Conservation (phyloP, 2,888 invertebrate genomes). For the Odontocerum albicorne region DNA sequence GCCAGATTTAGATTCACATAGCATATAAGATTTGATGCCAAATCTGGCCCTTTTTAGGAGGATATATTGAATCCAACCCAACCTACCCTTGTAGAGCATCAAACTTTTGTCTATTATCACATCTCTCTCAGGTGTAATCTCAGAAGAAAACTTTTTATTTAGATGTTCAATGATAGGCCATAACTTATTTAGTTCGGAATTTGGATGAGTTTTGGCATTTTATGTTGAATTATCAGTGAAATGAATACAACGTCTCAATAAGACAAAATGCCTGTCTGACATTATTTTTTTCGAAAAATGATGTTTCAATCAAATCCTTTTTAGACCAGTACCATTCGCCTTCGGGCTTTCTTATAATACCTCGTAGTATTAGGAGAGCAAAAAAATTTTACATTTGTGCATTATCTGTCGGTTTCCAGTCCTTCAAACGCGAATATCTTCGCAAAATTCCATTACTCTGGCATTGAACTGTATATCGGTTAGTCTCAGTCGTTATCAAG, state of each 20-base stretch:
- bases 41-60: slow-evolving; percentile 40
- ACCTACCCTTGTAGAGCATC: slow-evolving; percentile 39
- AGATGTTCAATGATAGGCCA: slow-evolving; percentile 33
- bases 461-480: background rate
- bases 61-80: slow-evolving; percentile 41
- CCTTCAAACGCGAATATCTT: no score
- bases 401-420: no score
- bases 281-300: slow-evolving; percentile 23
- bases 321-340: slow-evolving; percentile 33
- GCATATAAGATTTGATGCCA: slow-evolving; percentile 40
- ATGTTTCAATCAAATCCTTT: slow-evolving; percentile 14
- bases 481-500: slow-evolving; percentile 1
- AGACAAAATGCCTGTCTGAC: slow-evolving; percentile 22
- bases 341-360: slow-evolving; percentile 28
- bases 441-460: no score
- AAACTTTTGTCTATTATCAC: slow-evolving; percentile 39
- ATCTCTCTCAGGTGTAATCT: slow-evolving; percentile 35
- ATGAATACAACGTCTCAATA: slow-evolving; percentile 25
- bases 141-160: slow-evolving; percentile 30
- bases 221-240: slow-evolving; percentile 31
- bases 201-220: slow-evolving; percentile 26
- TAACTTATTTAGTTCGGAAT: slow-evolving; percentile 34
- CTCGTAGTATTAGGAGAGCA: slow-evolving; percentile 21
- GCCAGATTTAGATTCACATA: slow-evolving; percentile 40
- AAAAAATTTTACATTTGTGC: slow-evolving; percentile 30